phyloP scores from a whole-genome alignment of 2,888 invertebrate species.

The Chrysodeixis includens region DNA sequence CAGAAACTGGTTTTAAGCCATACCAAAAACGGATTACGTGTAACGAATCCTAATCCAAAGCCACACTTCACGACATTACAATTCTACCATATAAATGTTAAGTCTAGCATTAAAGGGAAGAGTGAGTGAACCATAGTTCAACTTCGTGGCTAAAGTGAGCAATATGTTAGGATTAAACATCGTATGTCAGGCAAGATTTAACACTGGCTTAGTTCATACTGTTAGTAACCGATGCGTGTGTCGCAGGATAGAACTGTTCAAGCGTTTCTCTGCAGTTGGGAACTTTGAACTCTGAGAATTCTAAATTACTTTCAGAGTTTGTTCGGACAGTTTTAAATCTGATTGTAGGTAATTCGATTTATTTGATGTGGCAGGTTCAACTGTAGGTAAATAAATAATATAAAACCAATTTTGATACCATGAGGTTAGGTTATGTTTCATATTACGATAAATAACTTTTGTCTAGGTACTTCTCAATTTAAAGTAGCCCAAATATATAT shows the following conservation, averaged over 20 bases:
- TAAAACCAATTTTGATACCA: too few relatives aligned
- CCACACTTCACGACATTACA: not conserved
- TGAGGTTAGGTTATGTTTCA: too few relatives aligned
- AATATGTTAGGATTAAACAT: slow-evolving; percentile 4
- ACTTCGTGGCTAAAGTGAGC: not conserved
- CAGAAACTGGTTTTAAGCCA: too few relatives aligned
- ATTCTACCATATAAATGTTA: not conserved
- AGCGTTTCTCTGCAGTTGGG: not conserved
- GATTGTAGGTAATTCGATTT: too few relatives aligned
- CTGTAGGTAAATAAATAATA: too few relatives aligned
- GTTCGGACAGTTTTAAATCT: too few relatives aligned
- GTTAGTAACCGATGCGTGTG: slow-evolving; percentile 1
- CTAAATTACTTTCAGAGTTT: not conserved
- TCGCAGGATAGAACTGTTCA: not conserved
- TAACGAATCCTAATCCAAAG: not conserved
- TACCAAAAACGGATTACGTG: not conserved
- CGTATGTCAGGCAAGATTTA: not conserved
- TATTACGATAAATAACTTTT: too few relatives aligned
- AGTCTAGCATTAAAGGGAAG: slow-evolving; percentile 4
- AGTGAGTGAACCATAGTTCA: not conserved
- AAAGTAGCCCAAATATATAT: too few relatives aligned
- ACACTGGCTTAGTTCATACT: too few relatives aligned
- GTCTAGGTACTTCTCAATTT: too few relatives aligned
- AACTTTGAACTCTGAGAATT: not conserved
- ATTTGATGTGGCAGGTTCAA: too few relatives aligned